Evolutionary conservation across 2,113 vertebrate genomes (phyloP).

Genomic region (Peromyscus maniculatus): DNA sequence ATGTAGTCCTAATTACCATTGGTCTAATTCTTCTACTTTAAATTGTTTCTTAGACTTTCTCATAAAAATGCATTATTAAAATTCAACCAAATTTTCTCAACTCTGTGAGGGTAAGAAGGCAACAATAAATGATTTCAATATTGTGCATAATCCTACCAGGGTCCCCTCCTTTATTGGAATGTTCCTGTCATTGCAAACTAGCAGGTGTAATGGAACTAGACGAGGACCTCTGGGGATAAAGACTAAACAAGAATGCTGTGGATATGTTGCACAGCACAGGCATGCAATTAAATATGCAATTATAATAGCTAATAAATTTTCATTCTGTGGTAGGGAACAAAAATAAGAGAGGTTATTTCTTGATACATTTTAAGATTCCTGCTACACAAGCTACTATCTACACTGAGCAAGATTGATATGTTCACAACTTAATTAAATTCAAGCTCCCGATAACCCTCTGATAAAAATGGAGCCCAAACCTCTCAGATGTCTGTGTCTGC

Average conservation of each 20-base stretch:
- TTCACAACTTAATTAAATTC: slow-evolving; percentile 77
- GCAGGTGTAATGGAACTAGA: neutral
- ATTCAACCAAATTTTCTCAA: neutral
- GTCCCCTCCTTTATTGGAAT: neutral
- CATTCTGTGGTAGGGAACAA: neutral
- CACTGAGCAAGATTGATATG: neutral
- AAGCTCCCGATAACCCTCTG: slow-evolving; percentile 32
- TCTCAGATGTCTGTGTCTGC: neutral
- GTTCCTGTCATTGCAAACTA: neutral
- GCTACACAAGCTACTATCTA: neutral
- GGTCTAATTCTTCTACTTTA: neutral
- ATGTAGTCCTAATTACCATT: neutral
- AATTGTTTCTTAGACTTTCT: neutral
- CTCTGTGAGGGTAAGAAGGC: neutral
- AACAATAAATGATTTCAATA: neutral
- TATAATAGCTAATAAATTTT: neutral
- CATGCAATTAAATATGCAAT: slow-evolving; percentile 33
- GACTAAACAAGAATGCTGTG: neutral
- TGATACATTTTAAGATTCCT: slow-evolving; percentile 53
- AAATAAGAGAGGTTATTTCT: neutral
- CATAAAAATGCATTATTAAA: neutral
- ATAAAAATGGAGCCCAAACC: slow-evolving; percentile 46
- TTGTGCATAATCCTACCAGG: neutral
- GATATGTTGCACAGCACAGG: neutral
- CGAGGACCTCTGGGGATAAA: neutral